Evolutionary conservation across 1,140 invertebrate genomes (phyloP), one percentile per base, ranked within the genome.

Genomic region (Macrobrachium rosenbergii): DNA sequence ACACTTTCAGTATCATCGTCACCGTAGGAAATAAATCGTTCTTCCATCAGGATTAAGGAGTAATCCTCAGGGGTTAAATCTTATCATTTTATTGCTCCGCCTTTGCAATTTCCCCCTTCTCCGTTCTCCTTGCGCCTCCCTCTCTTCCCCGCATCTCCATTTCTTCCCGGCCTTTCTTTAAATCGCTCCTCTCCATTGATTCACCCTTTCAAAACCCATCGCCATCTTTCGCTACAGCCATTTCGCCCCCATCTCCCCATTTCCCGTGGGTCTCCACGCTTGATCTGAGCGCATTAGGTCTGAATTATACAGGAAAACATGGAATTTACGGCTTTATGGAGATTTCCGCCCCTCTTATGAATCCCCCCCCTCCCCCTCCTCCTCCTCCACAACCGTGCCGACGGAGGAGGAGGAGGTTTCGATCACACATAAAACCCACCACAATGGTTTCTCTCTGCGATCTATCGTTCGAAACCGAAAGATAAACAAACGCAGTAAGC

Each of bases 221-320:
- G 52, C 59, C 60, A 19, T n/a, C 52, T 52, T 67, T 67, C 64
- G n/a, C 23, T 43, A 63, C 67, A 17, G n/a, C 62, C 63, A 28
- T 43, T 63, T 67, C 60, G 63, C n/a, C 23, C 43, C 43, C 64
- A 21, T 67, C 23, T 62, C 28, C 77, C 58, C 52, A 28, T 62
- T 79, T 62, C 58, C 52, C n/a, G 52, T 79, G 52, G 21, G 21
- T 60, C 77, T 79, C 84, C 77, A 87, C 84, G 84, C 84, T 63
- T 87, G 84, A 87, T 87, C 84, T 87, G 84, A 72, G 77, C 84
- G 67, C 84, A 87, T 87, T 87, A 80, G 84, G 78, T 52, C 84
- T 87, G 84, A 87, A 87, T 87, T 87, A 87, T 87, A 87, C 84
- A 81, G 84, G 84, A 87, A 87, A 80, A 87, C 84, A 87, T 79